phyloP scores from a whole-genome alignment of 1,140 invertebrate genomes.

The Trachymyrmex septentrionalis region DNA sequence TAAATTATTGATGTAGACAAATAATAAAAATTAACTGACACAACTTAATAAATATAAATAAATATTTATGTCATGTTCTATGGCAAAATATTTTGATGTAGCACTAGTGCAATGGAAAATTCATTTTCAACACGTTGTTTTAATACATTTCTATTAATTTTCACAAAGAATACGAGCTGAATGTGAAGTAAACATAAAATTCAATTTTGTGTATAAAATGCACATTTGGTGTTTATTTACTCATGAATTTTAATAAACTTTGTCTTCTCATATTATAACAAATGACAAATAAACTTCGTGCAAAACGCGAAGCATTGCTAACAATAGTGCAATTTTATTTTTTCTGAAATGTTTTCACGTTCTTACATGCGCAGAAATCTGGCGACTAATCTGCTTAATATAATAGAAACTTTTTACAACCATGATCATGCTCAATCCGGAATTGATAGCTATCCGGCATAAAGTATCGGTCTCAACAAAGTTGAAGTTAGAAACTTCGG shows the following conservation, averaged over 20 bases:
- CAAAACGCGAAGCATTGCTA: neutral
- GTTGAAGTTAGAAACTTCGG: constrained; percentile 7
- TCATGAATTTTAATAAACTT: neutral
- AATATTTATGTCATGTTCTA: neutral
- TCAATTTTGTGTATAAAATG: neutral
- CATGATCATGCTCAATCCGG: neutral
- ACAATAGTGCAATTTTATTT: neutral
- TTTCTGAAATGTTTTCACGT: neutral
- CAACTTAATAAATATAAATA: neutral
- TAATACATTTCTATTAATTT: neutral
- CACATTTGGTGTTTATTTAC: neutral
- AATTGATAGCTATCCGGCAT: neutral
- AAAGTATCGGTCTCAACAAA: constrained; percentile 10
- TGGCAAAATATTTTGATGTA: neutral
- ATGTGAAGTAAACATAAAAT: constrained; percentile 13
- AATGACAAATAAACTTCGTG: neutral
- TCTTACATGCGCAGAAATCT: neutral
- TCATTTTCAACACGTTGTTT: constrained; percentile 5
- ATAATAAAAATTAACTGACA: neutral
- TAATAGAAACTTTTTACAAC: neutral
- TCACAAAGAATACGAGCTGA: neutral
- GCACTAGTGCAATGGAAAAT: neutral
- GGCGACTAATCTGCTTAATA: neutral
- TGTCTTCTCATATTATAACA: neutral
- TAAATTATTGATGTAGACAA: neutral